These are phyloP conservation scores for Callipepla squamata DNA, from an alignment of 2,113 vertebrate species.

Conservation along the genomic window DNA sequence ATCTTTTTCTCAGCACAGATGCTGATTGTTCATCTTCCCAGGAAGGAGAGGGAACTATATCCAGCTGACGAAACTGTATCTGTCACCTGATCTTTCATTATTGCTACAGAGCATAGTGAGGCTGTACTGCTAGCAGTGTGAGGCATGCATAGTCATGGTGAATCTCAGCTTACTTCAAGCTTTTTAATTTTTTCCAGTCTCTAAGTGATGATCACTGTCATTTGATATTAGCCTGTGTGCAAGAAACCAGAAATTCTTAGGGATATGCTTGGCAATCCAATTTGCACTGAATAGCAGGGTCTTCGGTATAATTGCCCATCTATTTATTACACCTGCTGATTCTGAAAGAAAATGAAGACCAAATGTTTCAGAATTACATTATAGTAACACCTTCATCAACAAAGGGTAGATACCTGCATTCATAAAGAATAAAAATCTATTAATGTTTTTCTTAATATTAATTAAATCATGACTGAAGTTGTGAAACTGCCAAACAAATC, in stretches of 20 bases:
- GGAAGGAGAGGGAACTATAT: neutral
- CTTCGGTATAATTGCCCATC: neutral
- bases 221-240: neutral
- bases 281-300: neutral
- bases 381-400: neutral
- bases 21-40: neutral
- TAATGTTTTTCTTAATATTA: neutral
- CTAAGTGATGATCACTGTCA: neutral
- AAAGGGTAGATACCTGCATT: neutral
- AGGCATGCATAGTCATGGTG: no score
- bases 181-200: neutral
- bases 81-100: neutral
- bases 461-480: slow-evolving; percentile 7
- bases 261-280: neutral
- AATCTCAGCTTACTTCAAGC: neutral
- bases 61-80: neutral
- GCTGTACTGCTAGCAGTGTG: neutral
- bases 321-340: neutral
- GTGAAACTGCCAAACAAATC: neutral
- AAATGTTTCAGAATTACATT: neutral
- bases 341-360: neutral
- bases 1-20: neutral
- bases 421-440: neutral
- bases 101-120: neutral
- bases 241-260: neutral